Conservation (phyloP, 2,113 vertebrate genomes). For the Blennius ocellaris region DNA sequence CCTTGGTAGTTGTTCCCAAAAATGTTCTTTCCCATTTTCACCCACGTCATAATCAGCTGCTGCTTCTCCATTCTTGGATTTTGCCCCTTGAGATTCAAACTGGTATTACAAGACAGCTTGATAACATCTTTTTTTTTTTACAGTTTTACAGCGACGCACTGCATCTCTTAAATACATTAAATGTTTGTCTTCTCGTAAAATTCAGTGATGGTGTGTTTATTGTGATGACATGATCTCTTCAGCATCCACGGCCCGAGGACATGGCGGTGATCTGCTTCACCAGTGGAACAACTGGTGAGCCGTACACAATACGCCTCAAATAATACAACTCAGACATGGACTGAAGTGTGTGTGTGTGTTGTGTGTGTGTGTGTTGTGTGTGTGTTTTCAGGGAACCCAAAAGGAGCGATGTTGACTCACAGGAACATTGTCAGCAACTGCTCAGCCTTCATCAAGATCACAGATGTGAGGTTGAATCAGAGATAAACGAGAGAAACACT, state of each 20-base stretch:
- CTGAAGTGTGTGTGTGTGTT: not conserved
- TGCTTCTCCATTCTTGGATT: no score
- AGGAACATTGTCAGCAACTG: slow-evolving; percentile 89
- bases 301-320: not conserved
- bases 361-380: not conserved
- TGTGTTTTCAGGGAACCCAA: slow-evolving; percentile 89
- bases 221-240: not conserved
- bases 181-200: no score
- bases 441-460: slow-evolving; percentile 87
- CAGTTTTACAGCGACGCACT: no score
- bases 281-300: slow-evolving; percentile 82
- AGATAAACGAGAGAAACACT: no score
- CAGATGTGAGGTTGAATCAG: slow-evolving; percentile 83
- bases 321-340: not conserved
- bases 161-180: no score
- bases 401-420: slow-evolving; percentile 94
- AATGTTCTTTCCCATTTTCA: no score
- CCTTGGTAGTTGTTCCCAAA: no score
- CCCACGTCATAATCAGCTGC: no score
- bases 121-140: no score
- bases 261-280: slow-evolving; percentile 84
- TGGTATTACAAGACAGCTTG: no score
- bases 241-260: slow-evolving; percentile 80
- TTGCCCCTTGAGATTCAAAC: no score
- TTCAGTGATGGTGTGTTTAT: no score